Evolutionary conservation across 2,888 invertebrate species (phyloP).

Genomic region (Plutella xylostella): DNA sequence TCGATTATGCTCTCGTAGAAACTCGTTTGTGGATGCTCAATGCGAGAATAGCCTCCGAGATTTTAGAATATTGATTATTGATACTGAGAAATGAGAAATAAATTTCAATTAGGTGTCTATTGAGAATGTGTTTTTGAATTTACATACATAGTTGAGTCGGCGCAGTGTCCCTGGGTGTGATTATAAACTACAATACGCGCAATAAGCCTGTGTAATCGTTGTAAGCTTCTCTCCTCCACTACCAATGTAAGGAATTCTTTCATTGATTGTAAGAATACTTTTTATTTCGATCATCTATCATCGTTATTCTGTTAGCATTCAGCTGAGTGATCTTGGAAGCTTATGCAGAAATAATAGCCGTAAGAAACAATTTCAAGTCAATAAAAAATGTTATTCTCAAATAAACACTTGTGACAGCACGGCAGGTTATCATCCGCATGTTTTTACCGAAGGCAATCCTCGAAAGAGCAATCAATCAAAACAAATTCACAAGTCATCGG

Average conservation of each 20-base stretch:
- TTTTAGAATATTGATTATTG: constrained; percentile 69
- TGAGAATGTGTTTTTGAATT: constrained; percentile 37
- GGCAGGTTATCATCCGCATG: constrained; percentile 38
- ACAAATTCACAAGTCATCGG: constrained; percentile 69
- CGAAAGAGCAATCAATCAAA: constrained; percentile 55
- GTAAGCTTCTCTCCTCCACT: no score
- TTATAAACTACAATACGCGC: constrained; percentile 44
- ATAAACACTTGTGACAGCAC: constrained; percentile 22
- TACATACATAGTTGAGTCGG: constrained; percentile 24
- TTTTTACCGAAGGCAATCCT: constrained; percentile 31
- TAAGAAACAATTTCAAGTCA: background rate
- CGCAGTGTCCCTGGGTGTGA: constrained; percentile 53
- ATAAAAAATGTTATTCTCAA: background rate
- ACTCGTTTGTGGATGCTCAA: constrained; percentile 61
- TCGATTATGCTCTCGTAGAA: constrained; percentile 60
- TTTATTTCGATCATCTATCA: no score
- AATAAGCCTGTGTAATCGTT: no score
- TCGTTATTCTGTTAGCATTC: no score
- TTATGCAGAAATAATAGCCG: no score
- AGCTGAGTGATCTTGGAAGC: no score
- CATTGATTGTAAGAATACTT: no score
- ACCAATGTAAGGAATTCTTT: no score
- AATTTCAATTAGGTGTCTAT: constrained; percentile 67
- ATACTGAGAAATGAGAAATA: constrained; percentile 68
- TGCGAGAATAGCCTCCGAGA: constrained; percentile 57